Base-by-base conservation (phyloP, 2,888 invertebrate species). In the Oxyteleia sp. region DNA sequence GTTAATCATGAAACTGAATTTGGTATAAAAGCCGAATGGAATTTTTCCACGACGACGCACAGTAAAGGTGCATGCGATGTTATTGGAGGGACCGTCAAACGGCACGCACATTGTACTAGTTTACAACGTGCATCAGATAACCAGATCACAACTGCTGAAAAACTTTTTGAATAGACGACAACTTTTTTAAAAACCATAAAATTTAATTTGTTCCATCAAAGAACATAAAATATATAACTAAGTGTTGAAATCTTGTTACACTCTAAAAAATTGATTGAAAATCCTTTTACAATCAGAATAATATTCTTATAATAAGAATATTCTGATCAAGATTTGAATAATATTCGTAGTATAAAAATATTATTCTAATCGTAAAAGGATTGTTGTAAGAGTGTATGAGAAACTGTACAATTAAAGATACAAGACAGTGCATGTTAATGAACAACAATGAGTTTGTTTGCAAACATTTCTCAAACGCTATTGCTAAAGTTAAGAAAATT, bases 41-140 rank as follows among this genome's bases (percentile, higher is more conserved):
- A 85, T 61, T 85, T 74, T 43, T 81, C 72, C 59, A 72, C 76
- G 10, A 83, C 72, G 13, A 53, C 63, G 7, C 78, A 85, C 43
- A 81, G 76, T 32, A 81, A 85, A 76, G 64, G 78, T 15, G 68
- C 83, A n/a, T 78, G 78, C 55, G 83, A 81, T 47, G 78, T 83
- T 8, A 53, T 84, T 20, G 84, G 81, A 13, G 83, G 81, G 13
- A 74, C 80, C 16, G 16, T 80, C 2, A 82, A 82, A 32, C 51
- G 80, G 61, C 41, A 13, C 7, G 13, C 41, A 5, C 13, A 10
- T 41, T 1, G 13, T 13, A 13, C 41, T 1, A 41, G 13, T 2
- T 13, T 41, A 7, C 41, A 41, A 41, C 35, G 35, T 7, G 35
- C 2, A 35, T 3, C n/a, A 7, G 35, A 8, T 7, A 35, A 35